A percentile compares a stretch with the other conserved stretches of the same genome.
Evolutionary conservation across 2,888 invertebrate genomes (phyloP).

Genomic region (Agonopterix arenella): DNA sequence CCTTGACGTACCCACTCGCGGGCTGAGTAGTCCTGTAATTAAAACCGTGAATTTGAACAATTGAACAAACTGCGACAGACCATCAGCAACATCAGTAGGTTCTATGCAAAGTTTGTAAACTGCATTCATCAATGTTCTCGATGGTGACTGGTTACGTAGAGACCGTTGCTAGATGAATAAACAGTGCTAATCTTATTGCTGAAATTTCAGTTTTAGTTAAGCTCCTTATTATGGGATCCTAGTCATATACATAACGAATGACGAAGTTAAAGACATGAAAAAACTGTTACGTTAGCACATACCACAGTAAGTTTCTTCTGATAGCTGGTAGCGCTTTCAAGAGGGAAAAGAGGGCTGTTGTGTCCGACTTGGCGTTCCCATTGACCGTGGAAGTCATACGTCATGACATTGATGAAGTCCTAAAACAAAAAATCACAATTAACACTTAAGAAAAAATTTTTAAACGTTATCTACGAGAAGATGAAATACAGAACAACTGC

Average conservation of each 20-base stretch:
- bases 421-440: slow-evolving; percentile 21
- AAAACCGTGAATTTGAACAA: too few relatives aligned
- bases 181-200: too few relatives aligned
- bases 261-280: background rate
- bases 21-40: slow-evolving; percentile 86
- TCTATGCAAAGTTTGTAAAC: too few relatives aligned
- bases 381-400: slow-evolving; percentile 96
- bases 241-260: too few relatives aligned
- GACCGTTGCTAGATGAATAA: too few relatives aligned
- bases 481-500: background rate
- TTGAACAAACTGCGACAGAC: too few relatives aligned
- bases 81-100: too few relatives aligned
- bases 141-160: too few relatives aligned
- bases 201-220: too few relatives aligned
- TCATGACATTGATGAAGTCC: slow-evolving; percentile 97
- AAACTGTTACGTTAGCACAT: slow-evolving; percentile 30
- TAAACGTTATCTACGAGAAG: background rate
- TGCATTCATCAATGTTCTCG: too few relatives aligned
- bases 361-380: slow-evolving; percentile 96
- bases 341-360: slow-evolving; percentile 92
- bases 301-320: slow-evolving; percentile 96
- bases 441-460: background rate
- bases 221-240: too few relatives aligned
- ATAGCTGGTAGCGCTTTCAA: slow-evolving; percentile 92
- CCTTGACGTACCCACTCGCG: slow-evolving; percentile 96